phyloP scores from a whole-genome alignment of 2,888 invertebrate species.

The Laothoe populi region DNA sequence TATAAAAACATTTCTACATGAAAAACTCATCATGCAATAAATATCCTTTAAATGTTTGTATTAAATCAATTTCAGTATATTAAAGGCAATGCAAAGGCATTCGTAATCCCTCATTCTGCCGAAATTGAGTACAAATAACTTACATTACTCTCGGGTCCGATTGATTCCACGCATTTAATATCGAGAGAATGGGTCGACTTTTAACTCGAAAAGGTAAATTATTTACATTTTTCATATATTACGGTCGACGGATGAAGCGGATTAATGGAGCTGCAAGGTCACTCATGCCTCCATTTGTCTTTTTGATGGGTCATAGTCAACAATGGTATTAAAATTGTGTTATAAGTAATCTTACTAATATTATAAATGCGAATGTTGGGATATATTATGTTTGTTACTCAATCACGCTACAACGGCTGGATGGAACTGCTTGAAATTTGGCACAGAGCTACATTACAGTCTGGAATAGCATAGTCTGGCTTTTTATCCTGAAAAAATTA shows the following conservation, averaged over 20 bases:
- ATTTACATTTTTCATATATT: slow-evolving; percentile 1
- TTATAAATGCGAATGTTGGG: too few species aligned
- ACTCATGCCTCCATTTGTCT: too few species aligned
- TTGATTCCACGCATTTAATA: slow-evolving; percentile 9
- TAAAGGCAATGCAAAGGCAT: slow-evolving; percentile 1
- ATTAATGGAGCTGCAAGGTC: neutral
- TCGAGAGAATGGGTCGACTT: neutral
- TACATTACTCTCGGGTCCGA: slow-evolving; percentile 10
- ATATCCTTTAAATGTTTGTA: neutral
- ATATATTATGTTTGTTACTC: too few species aligned
- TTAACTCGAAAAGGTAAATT: slow-evolving; percentile 3
- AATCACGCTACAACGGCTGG: too few species aligned
- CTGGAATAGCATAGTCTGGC: too few species aligned
- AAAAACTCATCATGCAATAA: neutral
- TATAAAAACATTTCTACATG: too few species aligned
- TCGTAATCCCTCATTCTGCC: neutral
- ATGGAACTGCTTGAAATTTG: too few species aligned
- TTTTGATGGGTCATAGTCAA: too few species aligned
- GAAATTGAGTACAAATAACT: slow-evolving; percentile 6
- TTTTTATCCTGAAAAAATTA: too few species aligned
- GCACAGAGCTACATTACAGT: too few species aligned
- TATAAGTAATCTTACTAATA: too few species aligned
- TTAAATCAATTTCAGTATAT: slow-evolving; percentile 3
- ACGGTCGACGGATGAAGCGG: neutral
- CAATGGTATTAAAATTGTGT: too few species aligned